These are phyloP conservation scores for Toxotes chatareus DNA, from an alignment of 2,113 vertebrate genomes.

Conservation along the genomic window DNA sequence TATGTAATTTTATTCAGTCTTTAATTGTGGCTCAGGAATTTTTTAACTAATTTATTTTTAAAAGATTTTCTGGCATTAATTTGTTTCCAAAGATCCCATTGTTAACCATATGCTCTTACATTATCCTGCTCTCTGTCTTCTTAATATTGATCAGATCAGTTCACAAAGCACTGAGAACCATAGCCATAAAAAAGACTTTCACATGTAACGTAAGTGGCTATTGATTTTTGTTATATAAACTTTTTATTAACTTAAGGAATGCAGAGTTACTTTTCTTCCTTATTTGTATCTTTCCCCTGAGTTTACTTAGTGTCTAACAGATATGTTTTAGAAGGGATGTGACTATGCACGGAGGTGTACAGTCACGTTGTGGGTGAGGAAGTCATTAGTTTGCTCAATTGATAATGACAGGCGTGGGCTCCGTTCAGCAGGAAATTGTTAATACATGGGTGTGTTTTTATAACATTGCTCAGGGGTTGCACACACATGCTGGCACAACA, in stretches of 20 bases:
- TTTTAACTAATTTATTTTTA: no score
- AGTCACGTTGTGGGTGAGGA: not conserved
- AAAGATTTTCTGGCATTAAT: no score
- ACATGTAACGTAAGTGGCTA: not conserved
- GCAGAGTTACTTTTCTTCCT: not conserved
- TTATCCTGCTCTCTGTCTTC: no score
- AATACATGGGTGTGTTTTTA: not conserved
- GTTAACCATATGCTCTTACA: no score
- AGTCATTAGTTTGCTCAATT: not conserved
- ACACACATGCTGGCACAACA: not conserved
- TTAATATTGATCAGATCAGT: not conserved
- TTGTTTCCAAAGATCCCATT: no score
- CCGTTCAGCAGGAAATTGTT: constrained; percentile 23
- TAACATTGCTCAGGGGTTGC: constrained; percentile 4
- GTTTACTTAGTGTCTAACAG: not conserved
- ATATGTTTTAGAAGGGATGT: not conserved
- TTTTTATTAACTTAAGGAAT: not conserved
- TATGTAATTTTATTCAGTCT: not conserved
- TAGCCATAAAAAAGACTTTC: not conserved
- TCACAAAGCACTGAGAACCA: not conserved
- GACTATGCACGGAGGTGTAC: constrained; percentile 1
- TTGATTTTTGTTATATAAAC: not conserved
- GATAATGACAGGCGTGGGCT: constrained; percentile 6
- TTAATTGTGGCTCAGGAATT: not conserved
- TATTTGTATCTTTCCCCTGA: not conserved